Evolutionary conservation across 2,888 invertebrate genomes (phyloP).

Genomic region (Polymixis lichenea): DNA sequence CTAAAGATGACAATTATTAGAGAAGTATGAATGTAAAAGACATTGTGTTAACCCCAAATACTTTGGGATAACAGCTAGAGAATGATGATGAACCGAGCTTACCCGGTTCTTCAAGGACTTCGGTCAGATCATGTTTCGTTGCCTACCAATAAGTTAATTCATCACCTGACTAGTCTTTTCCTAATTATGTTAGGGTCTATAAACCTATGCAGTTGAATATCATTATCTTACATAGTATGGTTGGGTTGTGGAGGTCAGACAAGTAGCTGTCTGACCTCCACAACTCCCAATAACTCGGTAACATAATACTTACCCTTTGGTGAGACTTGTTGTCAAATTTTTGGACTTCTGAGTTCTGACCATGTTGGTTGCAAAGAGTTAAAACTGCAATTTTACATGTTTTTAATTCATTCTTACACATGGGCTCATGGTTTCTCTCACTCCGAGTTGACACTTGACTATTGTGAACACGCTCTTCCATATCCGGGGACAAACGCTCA

Average conservation of each 20-base stretch:
- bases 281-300: too few relatives aligned
- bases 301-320: background rate
- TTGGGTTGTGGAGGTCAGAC: too few relatives aligned
- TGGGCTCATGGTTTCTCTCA: background rate
- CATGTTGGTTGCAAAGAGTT: background rate
- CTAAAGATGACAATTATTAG: too few relatives aligned
- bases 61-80: too few relatives aligned
- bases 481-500: conserved; percentile 8
- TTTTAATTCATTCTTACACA: background rate
- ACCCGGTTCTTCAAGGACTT: background rate
- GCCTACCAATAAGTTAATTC: background rate
- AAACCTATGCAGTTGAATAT: too few relatives aligned
- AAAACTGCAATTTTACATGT: too few relatives aligned
- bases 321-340: background rate
- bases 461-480: background rate
- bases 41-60: too few relatives aligned
- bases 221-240: too few relatives aligned
- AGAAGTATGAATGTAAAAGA: too few relatives aligned
- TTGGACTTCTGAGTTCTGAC: background rate
- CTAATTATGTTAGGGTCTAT: too few relatives aligned
- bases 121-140: background rate
- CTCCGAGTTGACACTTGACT: conserved; percentile 8
- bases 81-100: background rate
- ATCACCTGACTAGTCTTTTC: background rate
- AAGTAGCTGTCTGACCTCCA: too few relatives aligned